Conservation (phyloP, 2,113 vertebrate genomes). For the Glareola pratincola region DNA sequence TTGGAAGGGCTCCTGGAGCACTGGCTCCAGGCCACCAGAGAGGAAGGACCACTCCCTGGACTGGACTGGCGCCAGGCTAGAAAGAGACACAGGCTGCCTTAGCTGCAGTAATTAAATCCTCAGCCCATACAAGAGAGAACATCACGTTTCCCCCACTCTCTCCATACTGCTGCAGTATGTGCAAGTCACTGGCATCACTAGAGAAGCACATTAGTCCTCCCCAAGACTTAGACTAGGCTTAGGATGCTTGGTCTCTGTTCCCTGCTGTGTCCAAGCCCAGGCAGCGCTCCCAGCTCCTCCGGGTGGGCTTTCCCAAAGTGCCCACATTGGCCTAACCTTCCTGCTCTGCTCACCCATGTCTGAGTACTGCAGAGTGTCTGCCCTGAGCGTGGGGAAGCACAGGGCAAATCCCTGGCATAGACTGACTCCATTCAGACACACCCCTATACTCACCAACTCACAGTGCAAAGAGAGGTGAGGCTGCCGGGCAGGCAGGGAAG, state of each 20-base stretch:
- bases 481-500: not conserved
- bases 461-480: not conserved
- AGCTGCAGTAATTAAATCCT: constrained; percentile 13
- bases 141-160: not conserved
- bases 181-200: not conserved
- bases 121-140: not conserved
- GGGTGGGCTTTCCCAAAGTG: not conserved
- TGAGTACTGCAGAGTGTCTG: not conserved
- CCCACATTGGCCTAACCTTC: not conserved
- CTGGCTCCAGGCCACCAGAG: constrained; percentile 23
- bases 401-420: not conserved
- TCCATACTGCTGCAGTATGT: not conserved
- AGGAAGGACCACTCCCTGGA: constrained; percentile 52
- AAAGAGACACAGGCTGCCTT: not conserved
- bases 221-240: not conserved
- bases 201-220: not conserved
- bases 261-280: not conserved
- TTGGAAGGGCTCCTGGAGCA: constrained; percentile 41
- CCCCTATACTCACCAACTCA: not conserved
- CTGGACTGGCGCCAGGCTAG: not conserved
- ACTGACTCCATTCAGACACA: not conserved
- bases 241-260: not conserved
- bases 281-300: not conserved
- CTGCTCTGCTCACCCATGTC: not conserved
- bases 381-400: not conserved